Base-by-base conservation (phyloP, 2,888 invertebrate species). In the Nudaria mundana region DNA sequence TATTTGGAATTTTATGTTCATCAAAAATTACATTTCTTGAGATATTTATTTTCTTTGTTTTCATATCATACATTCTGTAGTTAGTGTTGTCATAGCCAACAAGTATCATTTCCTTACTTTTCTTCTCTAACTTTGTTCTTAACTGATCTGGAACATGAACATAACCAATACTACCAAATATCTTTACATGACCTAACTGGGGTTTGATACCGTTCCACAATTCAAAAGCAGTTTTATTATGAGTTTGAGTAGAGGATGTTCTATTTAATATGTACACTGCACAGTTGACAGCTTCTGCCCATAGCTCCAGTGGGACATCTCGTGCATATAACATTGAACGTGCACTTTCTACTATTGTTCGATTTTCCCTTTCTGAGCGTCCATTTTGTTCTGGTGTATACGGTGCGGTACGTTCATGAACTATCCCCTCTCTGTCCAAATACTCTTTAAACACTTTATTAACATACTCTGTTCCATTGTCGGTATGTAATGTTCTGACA, bases 261-360 rank as follows among this genome's bases (percentile, higher is more conserved):
- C 70, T 46, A 35, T 76, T 76, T 3, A 76, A 43, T 16, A 71
- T 39, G 40, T 66, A 73, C 1, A 62, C 59, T 8, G 69, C 70
- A 36, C 62, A 67, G 4, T 63, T 56, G 0, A 73, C 60, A 2
- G 76, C 76, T 50, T 79, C 76, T 3, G 72, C 74, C 76, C 74
- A 78, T 5, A 71, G 10, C 15, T 50, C 7, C 3, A 56, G 12
- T 14, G 56, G 33, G 0, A 61, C 5, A 31, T 56, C 33, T 5
- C 69, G 24, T 0, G 54, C 55, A 52, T 64, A 50, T 1, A 66
- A 26, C 65, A 69, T 64, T 0, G 63, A 51, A 1, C 56, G 38
- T 3, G 65, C 60, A 40, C 49, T 62, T 12, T 66, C 63, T 6
- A 68, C 55, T 1, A 73, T 54, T 0, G 69, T 71, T 0, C 71